Base-by-base conservation (phyloP, 1,140 invertebrate genomes). In the Hetaerina americana region DNA sequence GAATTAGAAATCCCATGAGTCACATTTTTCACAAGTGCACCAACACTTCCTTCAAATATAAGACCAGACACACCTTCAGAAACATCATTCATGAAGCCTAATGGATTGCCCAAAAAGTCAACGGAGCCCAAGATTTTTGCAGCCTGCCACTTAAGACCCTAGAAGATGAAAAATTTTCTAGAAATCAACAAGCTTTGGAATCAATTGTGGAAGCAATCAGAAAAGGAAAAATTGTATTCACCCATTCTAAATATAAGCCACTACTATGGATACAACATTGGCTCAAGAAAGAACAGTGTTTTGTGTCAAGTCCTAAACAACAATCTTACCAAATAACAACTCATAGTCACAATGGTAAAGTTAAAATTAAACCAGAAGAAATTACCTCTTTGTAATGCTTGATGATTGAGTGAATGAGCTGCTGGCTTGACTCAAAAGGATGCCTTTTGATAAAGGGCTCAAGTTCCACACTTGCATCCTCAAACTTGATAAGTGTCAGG, bases 1-100 rank as follows among this genome's bases (percentile, higher is more conserved):
- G 96, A 96, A 82, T 99, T 98, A 0, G 95, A 96, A 70, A 98
- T 85, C 5, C 97, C 97, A 82, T 99, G 96, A 0, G 97, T 94
- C 8, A 99, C 92, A 81, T 98, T 98, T 83, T 95, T 93, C 0
- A 99, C 87, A 10, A 99, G 83, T 27, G 92, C 93, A 40, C 90
- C 89, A 12, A 99, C 90, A 80, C 88, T 90, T 73, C 75, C 94
- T 82, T 98, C 96, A 70, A 91, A 90, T 68, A 99, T 88, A 15
- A 99, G 84, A 18, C 94, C 94, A 6, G 92, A 90, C 57, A 99
- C 89, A 26, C 97, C 96, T 83, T 98, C 96, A 27, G 93, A 92
- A 22, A 99, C 89, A 82, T 99, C 97, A 77, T 93, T 95, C 31
- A 98, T 86, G 75, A 99, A 91, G 12, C 97, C 97, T 29, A 97